These are phyloP conservation scores for Proisotoma minuta DNA, from an alignment of 2,888 invertebrate species.

Conservation along the genomic window DNA sequence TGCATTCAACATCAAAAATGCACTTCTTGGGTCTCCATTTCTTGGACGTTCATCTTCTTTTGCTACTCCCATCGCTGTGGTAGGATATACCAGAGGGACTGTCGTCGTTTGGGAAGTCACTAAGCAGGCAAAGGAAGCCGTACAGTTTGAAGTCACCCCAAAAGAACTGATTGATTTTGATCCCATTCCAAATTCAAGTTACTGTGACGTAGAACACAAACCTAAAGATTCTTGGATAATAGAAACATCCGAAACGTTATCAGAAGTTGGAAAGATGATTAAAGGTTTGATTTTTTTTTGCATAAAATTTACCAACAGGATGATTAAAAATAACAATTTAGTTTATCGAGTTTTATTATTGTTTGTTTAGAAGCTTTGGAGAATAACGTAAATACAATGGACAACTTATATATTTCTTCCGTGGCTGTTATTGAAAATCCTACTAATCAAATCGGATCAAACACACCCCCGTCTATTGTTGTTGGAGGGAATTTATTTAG, in stretches of 20 bases:
- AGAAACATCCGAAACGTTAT: constrained; percentile 22
- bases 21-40: constrained; percentile 17
- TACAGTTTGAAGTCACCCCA: constrained; percentile 53
- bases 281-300: no score
- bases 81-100: constrained; percentile 51
- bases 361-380: constrained; percentile 6
- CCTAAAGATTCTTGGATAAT: constrained; percentile 50
- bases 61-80: constrained; percentile 31
- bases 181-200: constrained; percentile 26
- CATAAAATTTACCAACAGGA: no score
- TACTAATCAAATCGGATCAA: constrained; percentile 37
- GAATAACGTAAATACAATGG: constrained; percentile 36
- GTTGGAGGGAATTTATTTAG: constrained; percentile 26
- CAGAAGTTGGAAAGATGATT: no score
- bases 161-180: no score
- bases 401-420: constrained; percentile 52
- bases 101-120: constrained; percentile 80
- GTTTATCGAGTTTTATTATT: no score
- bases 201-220: constrained; percentile 47
- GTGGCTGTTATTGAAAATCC: constrained; percentile 53
- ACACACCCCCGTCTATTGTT: constrained; percentile 35
- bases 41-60: constrained; percentile 40
- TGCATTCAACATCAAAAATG: constrained; percentile 52
- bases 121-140: constrained; percentile 64
- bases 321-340: no score